Conservation (phyloP, 2,113 vertebrate species). For the Sorex fumeus region DNA sequence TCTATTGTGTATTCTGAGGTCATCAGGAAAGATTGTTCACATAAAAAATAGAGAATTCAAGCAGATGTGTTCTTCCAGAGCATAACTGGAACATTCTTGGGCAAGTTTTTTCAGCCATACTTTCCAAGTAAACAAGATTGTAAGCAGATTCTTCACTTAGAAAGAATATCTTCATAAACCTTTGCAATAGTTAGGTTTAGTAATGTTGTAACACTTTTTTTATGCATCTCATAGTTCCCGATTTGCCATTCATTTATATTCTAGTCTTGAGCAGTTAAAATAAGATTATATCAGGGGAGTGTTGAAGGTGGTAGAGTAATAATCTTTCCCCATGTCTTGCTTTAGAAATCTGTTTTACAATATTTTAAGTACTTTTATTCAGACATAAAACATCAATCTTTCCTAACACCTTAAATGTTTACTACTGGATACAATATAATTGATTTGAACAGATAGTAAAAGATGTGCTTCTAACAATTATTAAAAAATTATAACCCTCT, state of each 20-base stretch:
- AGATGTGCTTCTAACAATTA: conserved; percentile 2
- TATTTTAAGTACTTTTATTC: conserved; percentile 30
- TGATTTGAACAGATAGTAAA: conserved; percentile 19
- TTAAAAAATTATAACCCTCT: not conserved
- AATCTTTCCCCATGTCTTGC: conserved; percentile 40
- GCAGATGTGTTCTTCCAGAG: conserved; percentile 67
- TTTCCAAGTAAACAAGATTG: conserved; percentile 79
- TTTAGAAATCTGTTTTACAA: conserved; percentile 48
- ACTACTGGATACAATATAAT: not conserved
- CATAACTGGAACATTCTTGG: conserved; percentile 74
- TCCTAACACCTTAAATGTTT: conserved; percentile 47
- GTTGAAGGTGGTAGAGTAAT: conserved; percentile 45
- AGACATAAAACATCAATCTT: not conserved
- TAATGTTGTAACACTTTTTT: conserved; percentile 53
- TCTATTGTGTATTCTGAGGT: conserved; percentile 33
- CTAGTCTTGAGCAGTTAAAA: conserved; percentile 53
- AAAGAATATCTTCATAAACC: conserved; percentile 65
- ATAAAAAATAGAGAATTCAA: conserved; percentile 26
- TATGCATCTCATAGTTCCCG: conserved; percentile 60
- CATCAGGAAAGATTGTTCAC: conserved; percentile 30
- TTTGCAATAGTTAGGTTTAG: conserved; percentile 61
- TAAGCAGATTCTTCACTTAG: conserved; percentile 65
- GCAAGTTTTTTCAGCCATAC: conserved; percentile 74
- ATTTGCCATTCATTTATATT: conserved; percentile 68
- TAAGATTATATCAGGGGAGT: conserved; percentile 28